Evolutionary conservation across 2,797 vertebrate genomes (phyloP).

Genomic region (Fundulus diaphanus): DNA sequence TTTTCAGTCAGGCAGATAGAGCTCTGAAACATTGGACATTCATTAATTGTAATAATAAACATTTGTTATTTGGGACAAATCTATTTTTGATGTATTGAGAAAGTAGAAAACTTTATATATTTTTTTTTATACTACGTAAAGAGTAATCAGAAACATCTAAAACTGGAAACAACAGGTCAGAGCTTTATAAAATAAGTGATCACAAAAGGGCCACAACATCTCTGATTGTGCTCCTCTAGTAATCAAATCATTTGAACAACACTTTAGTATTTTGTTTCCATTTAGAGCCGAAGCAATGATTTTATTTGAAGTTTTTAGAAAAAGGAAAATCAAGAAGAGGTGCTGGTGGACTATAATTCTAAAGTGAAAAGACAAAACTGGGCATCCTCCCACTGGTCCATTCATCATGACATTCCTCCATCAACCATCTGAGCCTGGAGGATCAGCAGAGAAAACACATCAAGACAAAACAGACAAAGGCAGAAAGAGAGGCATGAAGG

Average conservation of each 20-base stretch:
- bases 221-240: neutral
- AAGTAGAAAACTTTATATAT: neutral
- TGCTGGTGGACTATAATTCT: neutral
- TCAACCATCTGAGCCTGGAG: conserved; percentile 40
- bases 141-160: neutral
- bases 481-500: neutral
- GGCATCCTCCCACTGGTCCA: conserved; percentile 33
- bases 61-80: neutral
- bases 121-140: neutral
- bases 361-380: conserved; percentile 29
- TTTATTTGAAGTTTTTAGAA: neutral
- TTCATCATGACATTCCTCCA: conserved; percentile 59
- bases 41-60: neutral
- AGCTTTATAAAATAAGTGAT: neutral
- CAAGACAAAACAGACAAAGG: conserved; percentile 30
- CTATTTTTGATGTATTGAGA: neutral
- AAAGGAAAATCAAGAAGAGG: conserved; percentile 4
- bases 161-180: too few species aligned
- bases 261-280: neutral
- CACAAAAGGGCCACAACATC: neutral
- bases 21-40: neutral
- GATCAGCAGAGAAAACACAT: conserved; percentile 60
- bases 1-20: neutral
- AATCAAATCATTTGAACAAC: neutral
- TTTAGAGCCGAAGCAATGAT: neutral